A percentile compares a stretch with the other conserved stretches of the same genome.
Evolutionary conservation across 2,888 invertebrate genomes (phyloP).

Genomic region (Thera britannica): DNA sequence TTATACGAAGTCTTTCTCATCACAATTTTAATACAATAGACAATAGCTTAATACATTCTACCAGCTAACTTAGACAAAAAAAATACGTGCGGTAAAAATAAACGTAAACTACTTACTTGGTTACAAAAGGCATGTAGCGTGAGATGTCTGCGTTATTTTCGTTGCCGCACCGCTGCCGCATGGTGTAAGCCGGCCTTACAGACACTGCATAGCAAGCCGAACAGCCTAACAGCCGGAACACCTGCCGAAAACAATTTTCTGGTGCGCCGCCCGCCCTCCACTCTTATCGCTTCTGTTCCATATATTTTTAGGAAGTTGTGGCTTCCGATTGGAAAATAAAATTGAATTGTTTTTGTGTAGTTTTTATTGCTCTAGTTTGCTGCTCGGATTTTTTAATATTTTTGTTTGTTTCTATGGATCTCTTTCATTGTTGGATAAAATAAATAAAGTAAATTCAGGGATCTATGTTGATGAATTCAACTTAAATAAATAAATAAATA

Average conservation of each 20-base stretch:
- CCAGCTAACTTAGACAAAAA: too few relatives aligned
- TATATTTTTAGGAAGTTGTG: conserved; percentile 44
- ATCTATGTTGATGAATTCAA: too few relatives aligned
- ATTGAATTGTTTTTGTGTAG: conserved; percentile 35
- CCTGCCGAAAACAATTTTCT: conserved; percentile 66
- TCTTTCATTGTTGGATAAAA: too few relatives aligned
- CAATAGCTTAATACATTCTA: too few relatives aligned
- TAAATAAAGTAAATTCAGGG: too few relatives aligned
- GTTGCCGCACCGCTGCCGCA: conserved; percentile 2
- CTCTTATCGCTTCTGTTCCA: conserved; percentile 42
- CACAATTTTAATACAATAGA: too few relatives aligned
- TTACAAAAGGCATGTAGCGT: too few relatives aligned
- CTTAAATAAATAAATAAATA: too few relatives aligned
- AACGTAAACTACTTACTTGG: too few relatives aligned
- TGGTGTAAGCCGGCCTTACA: conserved; percentile 1
- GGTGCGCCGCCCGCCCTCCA: conserved; percentile 48
- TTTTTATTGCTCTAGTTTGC: conserved; percentile 22
- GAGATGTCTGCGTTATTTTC: not conserved
- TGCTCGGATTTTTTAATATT: not conserved
- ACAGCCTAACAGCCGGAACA: conserved; percentile 44
- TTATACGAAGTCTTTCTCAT: too few relatives aligned
- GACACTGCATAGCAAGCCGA: conserved; percentile 38
- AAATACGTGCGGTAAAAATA: too few relatives aligned
- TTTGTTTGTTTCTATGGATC: too few relatives aligned
- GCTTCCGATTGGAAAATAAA: conserved; percentile 42